Base-by-base conservation (phyloP, 2,888 invertebrate genomes). In the Ophioninae sp. region DNA sequence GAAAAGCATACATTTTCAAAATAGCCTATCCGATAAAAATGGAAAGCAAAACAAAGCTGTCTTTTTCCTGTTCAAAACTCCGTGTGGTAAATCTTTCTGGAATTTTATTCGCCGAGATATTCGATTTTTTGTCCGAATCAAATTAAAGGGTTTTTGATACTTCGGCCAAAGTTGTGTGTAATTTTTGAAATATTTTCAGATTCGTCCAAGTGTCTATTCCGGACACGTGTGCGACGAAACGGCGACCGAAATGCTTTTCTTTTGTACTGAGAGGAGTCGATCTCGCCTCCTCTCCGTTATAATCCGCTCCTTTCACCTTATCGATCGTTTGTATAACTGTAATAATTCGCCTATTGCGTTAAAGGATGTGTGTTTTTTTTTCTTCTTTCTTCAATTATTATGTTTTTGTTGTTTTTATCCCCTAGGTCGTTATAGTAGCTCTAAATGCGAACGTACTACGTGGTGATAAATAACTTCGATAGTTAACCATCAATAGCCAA, bases 401-500 rank as follows among this genome's bases (percentile, higher is more conserved):
- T 71, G 71, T 65, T 71, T 71, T 51, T 68, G 44, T 74, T 74
- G 20, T 73, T 74, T 69, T 75, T 56, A 41, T 64, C 63, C 22
- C 7, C 80, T 81, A 83, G 64, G 61, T 64, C 81, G 65, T 81
- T 74, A 78, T 64, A 59, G 58, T 80, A 74, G 73, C 76, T 81
- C 81, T 81, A 81, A 69, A 61, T 81, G 65, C 69, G 81, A 83
- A 83, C 83, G 56, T 81, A 73, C 79, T 83, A 80, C 69, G 76
- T 63, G 67, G 69, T 82, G 68, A 75, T 79, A 74, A 80, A 72
- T 79, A 83, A 83, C 74, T 77, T 83, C 81, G 84, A 84, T 84
- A 75, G 79, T 67, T 74, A 79, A 20, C 77, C 83, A 83, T 83
- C 81, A 83, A 81, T 81, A 79, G 77, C 81, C 73, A 82, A 85